Evolutionary conservation across 2,888 invertebrate genomes (phyloP).

Genomic region (Oegoconia quadripuncta): DNA sequence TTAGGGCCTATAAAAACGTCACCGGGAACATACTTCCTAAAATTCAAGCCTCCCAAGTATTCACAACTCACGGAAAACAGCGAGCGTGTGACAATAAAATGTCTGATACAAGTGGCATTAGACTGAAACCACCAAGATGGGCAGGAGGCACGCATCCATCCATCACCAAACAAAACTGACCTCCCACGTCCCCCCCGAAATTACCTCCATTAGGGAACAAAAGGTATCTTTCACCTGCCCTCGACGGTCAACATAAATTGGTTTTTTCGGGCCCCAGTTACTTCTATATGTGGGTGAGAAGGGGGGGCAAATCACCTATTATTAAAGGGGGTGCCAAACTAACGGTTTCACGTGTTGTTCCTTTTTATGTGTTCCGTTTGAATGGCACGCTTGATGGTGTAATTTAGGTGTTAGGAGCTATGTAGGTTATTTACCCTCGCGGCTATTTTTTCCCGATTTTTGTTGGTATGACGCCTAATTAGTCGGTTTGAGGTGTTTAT

Average conservation of each 20-base stretch:
- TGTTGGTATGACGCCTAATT: constrained; percentile 7
- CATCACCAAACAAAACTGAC: constrained; percentile 34
- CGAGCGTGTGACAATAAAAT: constrained; percentile 72
- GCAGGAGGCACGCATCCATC: constrained; percentile 59
- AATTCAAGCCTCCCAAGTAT: constrained; percentile 46
- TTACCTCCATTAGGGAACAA: background rate
- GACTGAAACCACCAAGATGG: constrained; percentile 61
- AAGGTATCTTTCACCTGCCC: background rate
- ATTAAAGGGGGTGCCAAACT: constrained; percentile 74
- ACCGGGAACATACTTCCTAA: constrained; percentile 59
- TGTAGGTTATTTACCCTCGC: constrained; percentile 34
- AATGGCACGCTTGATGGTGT: constrained; percentile 59
- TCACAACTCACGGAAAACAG: constrained; percentile 52
- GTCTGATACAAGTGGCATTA: constrained; percentile 73
- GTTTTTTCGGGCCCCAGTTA: constrained; percentile 26
- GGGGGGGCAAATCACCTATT: constrained; percentile 70
- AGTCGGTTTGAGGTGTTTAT: constrained; percentile 11
- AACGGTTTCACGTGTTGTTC: constrained; percentile 69
- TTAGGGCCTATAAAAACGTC: constrained; percentile 70
- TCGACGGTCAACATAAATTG: constrained; percentile 38
- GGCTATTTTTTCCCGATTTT: constrained; percentile 22
- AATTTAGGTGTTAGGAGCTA: constrained; percentile 57
- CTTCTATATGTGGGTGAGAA: constrained; percentile 45
- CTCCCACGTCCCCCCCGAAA: constrained; percentile 27
- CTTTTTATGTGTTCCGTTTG: constrained; percentile 70